Conservation (phyloP, 2,888 invertebrate species). For the Lochmaea capreae region DNA sequence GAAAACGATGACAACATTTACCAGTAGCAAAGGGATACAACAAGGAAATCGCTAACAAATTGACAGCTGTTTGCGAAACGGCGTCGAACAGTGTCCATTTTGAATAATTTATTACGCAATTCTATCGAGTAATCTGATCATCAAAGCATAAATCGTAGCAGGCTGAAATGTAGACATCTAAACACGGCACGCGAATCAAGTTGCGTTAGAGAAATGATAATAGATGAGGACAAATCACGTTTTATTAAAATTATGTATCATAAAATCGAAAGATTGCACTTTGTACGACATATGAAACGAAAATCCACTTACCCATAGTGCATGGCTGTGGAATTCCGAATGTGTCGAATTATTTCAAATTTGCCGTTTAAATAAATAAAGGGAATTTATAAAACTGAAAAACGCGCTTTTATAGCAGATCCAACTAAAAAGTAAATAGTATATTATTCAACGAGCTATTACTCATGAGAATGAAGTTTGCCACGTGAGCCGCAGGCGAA, state of each 20-base stretch:
- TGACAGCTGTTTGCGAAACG: constrained; percentile 33
- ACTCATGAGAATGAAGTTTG: no score
- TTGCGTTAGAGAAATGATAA: constrained; percentile 32
- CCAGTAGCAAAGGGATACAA: not conserved
- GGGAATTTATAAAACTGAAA: no score
- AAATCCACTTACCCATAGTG: not conserved
- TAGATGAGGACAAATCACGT: not conserved
- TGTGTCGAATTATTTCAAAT: no score
- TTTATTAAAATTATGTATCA: not conserved
- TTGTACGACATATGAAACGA: not conserved
- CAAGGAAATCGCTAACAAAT: constrained; percentile 24
- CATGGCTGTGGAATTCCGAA: not conserved
- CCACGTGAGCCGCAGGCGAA: no score
- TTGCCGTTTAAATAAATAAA: no score
- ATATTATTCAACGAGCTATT: no score
- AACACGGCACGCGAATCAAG: constrained; percentile 39
- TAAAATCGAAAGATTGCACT: not conserved
- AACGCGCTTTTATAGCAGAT: no score
- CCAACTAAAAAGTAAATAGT: no score
- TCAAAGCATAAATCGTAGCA: constrained; percentile 31
- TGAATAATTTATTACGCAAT: constrained; percentile 36
- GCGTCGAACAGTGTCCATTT: constrained; percentile 27
- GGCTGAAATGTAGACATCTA: constrained; percentile 30
- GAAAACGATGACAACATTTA: constrained; percentile 10
- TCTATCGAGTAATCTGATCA: constrained; percentile 22